Percentiles rank a stretch among this genome's conserved stretches.
Evolutionary conservation across 2,888 invertebrate species (phyloP).

Genomic region (Mythimna loreyi): DNA sequence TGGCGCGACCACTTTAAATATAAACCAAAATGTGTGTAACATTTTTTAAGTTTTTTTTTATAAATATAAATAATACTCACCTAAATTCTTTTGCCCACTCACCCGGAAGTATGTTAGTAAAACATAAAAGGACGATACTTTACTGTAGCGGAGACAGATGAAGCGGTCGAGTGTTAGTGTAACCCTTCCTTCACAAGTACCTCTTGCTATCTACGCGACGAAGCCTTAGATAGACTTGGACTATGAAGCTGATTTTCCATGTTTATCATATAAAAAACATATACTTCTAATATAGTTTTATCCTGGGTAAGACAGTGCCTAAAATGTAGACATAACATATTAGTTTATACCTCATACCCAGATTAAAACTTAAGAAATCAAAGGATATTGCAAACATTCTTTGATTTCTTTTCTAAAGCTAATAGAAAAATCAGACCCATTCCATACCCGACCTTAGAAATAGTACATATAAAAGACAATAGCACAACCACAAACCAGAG

Average conservation of each 20-base stretch:
- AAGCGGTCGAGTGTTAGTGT: conserved; percentile 73
- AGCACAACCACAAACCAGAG: conserved; percentile 89
- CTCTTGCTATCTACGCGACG: conserved; percentile 60
- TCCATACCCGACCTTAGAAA: conserved; percentile 60
- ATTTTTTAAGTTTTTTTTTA: conserved; percentile 4
- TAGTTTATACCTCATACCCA: conserved; percentile 32
- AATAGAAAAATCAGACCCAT: conserved; percentile 58
- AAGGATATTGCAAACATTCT: conserved; percentile 14
- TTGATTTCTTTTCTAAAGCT: conserved; percentile 21
- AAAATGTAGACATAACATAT: conserved; percentile 36
- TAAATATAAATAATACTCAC: conserved; percentile 51
- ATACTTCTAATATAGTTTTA: conserved; percentile 46
- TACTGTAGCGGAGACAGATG: conserved; percentile 68
- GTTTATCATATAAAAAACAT: conserved; percentile 30
- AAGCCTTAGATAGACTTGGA: conserved; percentile 56
- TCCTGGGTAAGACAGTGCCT: conserved; percentile 32
- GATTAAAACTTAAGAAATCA: conserved; percentile 44
- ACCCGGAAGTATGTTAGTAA: conserved; percentile 73
- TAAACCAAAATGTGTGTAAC: conserved; percentile 24
- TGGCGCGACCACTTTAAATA: conserved; percentile 19
- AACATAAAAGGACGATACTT: conserved; percentile 70
- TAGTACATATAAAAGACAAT: conserved; percentile 75
- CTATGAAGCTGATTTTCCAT: conserved; percentile 55
- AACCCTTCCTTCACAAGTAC: conserved; percentile 82
- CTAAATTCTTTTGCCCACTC: conserved; percentile 63